Evolutionary conservation across 1,140 invertebrate genomes (phyloP), one percentile per base, ranked within the genome.

Genomic region (Lucilia cuprina): DNA sequence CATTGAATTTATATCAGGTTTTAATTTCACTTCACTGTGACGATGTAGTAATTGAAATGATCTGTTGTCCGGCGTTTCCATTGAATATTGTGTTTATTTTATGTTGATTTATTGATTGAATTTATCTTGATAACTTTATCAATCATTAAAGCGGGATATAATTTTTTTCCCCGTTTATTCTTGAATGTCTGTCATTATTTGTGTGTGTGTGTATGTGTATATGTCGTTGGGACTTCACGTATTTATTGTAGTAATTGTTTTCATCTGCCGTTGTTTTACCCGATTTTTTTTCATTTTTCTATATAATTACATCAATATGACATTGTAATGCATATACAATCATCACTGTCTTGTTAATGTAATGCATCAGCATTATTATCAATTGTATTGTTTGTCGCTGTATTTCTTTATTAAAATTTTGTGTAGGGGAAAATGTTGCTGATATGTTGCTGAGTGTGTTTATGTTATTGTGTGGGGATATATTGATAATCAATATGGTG

Each of bases 261-360:
- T 41, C 25, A 2, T 30, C 25, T 41, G 41, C 41, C 5, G 41
- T 41, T 41, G 41, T 41, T 41, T 30, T 41, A 8, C 1, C 5
- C 5, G 10, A 60, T 17, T 17, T 60, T 17, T 17, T 60, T 3
- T 60, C 3, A 10, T 55, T 5, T 60, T 60, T 60, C 55, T n/a
- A n/a, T 55, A 60, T 60, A 60, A 60, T 60, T 60, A 60, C 55
- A n/a, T 60, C n/a, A 60, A 60, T 60, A 60, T n/a, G 55, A 60
- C 55, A 60, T 60, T 60, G 55, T 60, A 60, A 60, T 60, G 55
- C 55, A 30, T 30, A 30, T 3, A 60, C 55, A 60, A 60, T 60
- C 55, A 60, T 60, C 55, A 60, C 8, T n/a, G 55, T 17, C 55
- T 60, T 17, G 55, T 60, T 60, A 60, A 60, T n/a, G 55, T 60